Evolutionary conservation across 1,140 invertebrate species (phyloP), one percentile per base, ranked within the genome.

Genomic region (Lasaia peninsularis): DNA sequence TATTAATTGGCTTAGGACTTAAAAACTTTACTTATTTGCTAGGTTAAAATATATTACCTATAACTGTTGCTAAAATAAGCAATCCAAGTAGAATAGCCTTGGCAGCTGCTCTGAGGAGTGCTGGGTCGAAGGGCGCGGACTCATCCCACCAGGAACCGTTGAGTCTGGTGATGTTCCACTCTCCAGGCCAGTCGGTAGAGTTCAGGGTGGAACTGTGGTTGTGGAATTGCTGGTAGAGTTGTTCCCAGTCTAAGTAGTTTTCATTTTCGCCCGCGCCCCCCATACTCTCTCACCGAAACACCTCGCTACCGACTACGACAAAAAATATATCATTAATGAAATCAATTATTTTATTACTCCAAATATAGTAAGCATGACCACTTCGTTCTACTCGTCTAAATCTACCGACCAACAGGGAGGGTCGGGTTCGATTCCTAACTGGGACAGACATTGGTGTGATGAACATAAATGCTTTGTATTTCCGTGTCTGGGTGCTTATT

Each of bases 11-110:
- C n/a, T n/a, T n/a, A n/a, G n/a, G n/a, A n/a, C n/a, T n/a, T n/a
- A n/a, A n/a, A n/a, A n/a, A n/a, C n/a, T n/a, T n/a, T n/a, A 28
- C 24, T 2, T 6, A 28, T 4, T 28, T 28, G 4, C 5, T 4
- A 1, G 14, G 7, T 2, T 5, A 40, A 18, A 3, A 10, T 9
- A 9, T 8, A 40, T 73, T 73, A 90, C 87, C 88, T 60, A 90
- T 80, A 58, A 90, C 84, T 56, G 88, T 90, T 44, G 88, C 85
- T 56, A 90, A 72, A 51, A 90, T 90, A 49, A 90, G 80, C 56
- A 90, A 67, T 28, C 88, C 88, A 16, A 90, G 80, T 1, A 89
- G 62, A 16, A 89, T 71, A 18, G 88, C 88, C 67, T 89, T 90
- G 61, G 69, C 72, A 50, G 80, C 80, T 37, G 84, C 87, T 57